Conservation (phyloP, 2,797 vertebrate species). For the Hippopotamyrus pictus region DNA sequence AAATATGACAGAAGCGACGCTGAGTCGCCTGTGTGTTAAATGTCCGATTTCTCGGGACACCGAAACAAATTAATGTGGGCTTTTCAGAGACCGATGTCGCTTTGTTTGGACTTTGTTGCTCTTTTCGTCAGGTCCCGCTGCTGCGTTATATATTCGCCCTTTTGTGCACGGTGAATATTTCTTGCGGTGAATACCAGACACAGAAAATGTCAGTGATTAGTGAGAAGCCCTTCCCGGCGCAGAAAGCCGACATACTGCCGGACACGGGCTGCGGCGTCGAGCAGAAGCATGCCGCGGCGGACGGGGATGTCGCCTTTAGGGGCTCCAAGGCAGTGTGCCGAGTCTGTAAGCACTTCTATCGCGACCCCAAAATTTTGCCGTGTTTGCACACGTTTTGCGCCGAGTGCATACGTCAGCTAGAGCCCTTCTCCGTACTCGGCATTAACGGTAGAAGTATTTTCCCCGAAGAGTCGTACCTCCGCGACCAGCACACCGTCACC, state of each 20-base stretch:
- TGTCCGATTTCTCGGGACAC: background rate
- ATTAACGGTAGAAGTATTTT: constrained; percentile 28
- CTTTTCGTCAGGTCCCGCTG: background rate
- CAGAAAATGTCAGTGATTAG: background rate
- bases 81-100: background rate
- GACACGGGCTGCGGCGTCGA: background rate
- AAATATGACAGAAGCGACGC: background rate
- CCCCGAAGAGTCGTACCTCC: background rate
- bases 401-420: constrained; percentile 68
- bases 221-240: background rate
- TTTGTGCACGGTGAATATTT: background rate
- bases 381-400: constrained; percentile 83
- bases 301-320: background rate
- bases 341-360: constrained; percentile 63
- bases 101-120: background rate
- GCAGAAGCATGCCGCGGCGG: background rate
- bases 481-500: constrained; percentile 41
- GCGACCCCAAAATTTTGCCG: constrained; percentile 72
- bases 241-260: background rate
- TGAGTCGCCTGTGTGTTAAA: background rate
- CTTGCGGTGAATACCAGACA: background rate
- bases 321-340: constrained; percentile 60
- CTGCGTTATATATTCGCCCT: background rate
- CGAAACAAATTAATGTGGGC: background rate
- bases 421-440: constrained; percentile 55